Percentiles rank a stretch among this genome's conserved stretches.
These are phyloP conservation scores for Pteropus rufus DNA, from an alignment of 2,797 vertebrate species.

Conservation along the genomic window DNA sequence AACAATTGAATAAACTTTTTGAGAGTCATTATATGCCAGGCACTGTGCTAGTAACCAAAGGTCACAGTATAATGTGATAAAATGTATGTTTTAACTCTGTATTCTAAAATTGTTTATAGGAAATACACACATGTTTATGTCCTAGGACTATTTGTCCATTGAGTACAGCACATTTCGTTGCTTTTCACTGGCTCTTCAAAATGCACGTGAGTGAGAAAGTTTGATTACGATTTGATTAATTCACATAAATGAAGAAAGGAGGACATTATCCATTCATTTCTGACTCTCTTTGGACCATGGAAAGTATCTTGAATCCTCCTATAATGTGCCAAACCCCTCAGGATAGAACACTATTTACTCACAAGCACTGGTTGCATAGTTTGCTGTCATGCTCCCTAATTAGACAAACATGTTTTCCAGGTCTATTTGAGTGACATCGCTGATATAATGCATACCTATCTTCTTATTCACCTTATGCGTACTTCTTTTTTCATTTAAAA, in stretches of 20 bases:
- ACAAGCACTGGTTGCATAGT: background rate
- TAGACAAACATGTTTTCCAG: constrained; percentile 21
- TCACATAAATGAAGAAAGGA: constrained; percentile 9
- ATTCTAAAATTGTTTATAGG: constrained; percentile 11
- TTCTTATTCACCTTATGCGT: constrained; percentile 12
- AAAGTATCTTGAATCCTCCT: constrained; percentile 6
- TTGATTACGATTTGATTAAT: constrained; percentile 36
- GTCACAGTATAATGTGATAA: background rate
- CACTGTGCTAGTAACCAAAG: background rate
- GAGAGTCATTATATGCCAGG: background rate
- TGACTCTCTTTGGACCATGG: background rate
- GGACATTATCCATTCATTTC: constrained; percentile 25
- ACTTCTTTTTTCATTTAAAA: constrained; percentile 25
- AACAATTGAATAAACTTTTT: background rate
- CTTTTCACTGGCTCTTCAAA: background rate
- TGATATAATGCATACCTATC: constrained; percentile 34
- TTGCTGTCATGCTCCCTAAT: background rate
- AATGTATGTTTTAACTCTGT: background rate
- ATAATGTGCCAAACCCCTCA: background rate
- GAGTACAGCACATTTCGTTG: background rate
- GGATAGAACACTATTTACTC: background rate
- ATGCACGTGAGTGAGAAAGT: background rate
- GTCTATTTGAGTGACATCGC: constrained; percentile 26
- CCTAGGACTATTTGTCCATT: background rate
- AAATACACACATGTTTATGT: background rate